Evolutionary conservation across 2,797 vertebrate species (phyloP).

Genomic region (Cynopterus sphinx): DNA sequence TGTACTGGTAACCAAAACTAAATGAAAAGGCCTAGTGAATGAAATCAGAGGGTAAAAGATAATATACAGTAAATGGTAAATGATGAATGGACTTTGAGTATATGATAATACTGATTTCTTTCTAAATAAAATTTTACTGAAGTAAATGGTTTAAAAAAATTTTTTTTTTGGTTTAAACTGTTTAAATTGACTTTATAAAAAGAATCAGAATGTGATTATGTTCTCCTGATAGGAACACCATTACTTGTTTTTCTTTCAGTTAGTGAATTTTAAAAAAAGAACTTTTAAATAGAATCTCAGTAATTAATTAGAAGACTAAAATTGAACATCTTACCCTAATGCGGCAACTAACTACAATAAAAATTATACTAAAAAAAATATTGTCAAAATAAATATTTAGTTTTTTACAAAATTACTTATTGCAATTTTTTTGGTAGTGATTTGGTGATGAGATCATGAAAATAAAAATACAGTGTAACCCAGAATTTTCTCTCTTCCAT

Average conservation of each 20-base stretch:
- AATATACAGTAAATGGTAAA: background rate
- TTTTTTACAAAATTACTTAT: background rate
- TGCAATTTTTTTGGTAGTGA: background rate
- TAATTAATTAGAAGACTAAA: background rate
- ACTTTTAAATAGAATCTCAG: background rate
- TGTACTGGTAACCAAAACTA: background rate
- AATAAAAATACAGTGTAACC: background rate
- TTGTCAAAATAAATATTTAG: background rate
- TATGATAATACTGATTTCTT: background rate
- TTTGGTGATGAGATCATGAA: background rate
- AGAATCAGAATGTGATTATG: background rate
- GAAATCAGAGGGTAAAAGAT: background rate
- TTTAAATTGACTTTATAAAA: background rate
- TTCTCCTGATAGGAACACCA: background rate
- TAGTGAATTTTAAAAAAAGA: background rate
- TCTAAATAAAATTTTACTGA: background rate
- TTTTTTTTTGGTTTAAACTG: background rate
- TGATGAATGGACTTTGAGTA: background rate
- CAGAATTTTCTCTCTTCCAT: background rate
- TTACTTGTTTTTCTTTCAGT: background rate
- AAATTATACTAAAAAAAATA: constrained; percentile 24
- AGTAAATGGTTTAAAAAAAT: background rate
- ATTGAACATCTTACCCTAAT: background rate
- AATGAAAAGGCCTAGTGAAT: background rate
- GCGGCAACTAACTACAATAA: background rate